phyloP scores from a whole-genome alignment of 2,888 invertebrate genomes.

The Panopea generosa region DNA sequence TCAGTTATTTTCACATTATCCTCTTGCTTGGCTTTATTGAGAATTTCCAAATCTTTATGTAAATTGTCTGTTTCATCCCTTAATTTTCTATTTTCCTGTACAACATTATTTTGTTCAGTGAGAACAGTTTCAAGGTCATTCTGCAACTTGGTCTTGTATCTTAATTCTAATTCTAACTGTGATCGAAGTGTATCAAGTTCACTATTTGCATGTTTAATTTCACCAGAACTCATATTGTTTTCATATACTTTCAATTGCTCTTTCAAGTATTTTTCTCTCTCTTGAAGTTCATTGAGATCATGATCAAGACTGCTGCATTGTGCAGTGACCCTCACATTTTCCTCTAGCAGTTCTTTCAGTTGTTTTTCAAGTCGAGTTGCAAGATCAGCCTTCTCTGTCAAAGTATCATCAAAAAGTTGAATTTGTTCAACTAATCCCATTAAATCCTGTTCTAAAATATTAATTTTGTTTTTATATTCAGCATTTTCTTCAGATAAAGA shows the following conservation, averaged over 20 bases:
- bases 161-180: conserved; percentile 53
- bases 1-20: conserved; percentile 14
- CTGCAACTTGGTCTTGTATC: conserved; percentile 52
- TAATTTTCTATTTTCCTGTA: conserved; percentile 32
- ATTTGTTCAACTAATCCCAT: conserved; percentile 46
- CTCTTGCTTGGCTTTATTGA: conserved; percentile 13
- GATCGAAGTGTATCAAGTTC: conserved; percentile 39
- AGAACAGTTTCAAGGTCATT: conserved; percentile 36
- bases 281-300: conserved; percentile 41
- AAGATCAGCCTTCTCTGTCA: conserved; percentile 37
- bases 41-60: conserved; percentile 26
- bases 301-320: conserved; percentile 43
- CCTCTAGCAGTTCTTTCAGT: conserved; percentile 28
- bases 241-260: conserved; percentile 52
- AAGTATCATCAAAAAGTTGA: conserved; percentile 31
- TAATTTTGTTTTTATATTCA: conserved; percentile 31
- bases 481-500: conserved; percentile 36
- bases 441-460: conserved; percentile 46
- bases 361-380: conserved; percentile 38
- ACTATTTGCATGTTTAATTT: conserved; percentile 6
- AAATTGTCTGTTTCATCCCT: conserved; percentile 20
- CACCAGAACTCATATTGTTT: conserved; percentile 6
- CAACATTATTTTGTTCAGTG: conserved; percentile 2
- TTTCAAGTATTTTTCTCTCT: conserved; percentile 35
- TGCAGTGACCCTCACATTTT: conserved; percentile 34